Evolutionary conservation across 2,888 invertebrate genomes (phyloP), one percentile per base, ranked within the genome.

Genomic region (Cheilosia impressa): DNA sequence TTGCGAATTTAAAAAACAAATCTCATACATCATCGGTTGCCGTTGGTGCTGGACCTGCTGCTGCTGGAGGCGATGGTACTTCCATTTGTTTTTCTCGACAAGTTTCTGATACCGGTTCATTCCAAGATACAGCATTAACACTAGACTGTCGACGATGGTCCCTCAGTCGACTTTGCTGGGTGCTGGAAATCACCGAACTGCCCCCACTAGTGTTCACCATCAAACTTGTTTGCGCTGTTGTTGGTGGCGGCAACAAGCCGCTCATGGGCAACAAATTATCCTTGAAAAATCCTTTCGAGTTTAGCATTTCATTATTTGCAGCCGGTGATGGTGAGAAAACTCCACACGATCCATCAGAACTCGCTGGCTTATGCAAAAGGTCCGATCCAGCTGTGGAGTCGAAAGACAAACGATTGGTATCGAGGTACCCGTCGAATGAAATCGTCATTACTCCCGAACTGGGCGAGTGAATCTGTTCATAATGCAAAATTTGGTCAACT

Each of bases 381-480:
- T 96, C 96, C 71, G 96, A 96, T 88, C 95, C 94, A 4, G 96
- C 95, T 13, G 96, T 96, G 7, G 96, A 96, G 89, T 95, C 95
- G 91, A 97, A 95, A 0, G 97, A 97, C 88, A 97, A 95, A 62
- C 96, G 94, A 31, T 96, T 95, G 0, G 96, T 96, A 89, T 98
- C 97, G 87, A 97, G 93, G 90, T 97, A 98, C 24, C 96, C 97
- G 88, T 97, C 97, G 38, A 97, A 94, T 2, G 97, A 96, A 6
- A 96, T 95, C 0, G 97, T 96, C 94, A 96, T 95, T 6, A 96
- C 94, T 1, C 97, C 97, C 0, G 97, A 97, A 82, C 96, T 96
- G 0, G 97, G 97, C 0, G 97, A 96, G 0, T 96, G 96, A 0
- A 96, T 95, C 91, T 92, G 62, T 50, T 79, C 62, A 19, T 65